Evolutionary conservation across 1,140 invertebrate species (phyloP), one percentile per base, ranked within the genome.

Genomic region (Apis laboriosa): DNA sequence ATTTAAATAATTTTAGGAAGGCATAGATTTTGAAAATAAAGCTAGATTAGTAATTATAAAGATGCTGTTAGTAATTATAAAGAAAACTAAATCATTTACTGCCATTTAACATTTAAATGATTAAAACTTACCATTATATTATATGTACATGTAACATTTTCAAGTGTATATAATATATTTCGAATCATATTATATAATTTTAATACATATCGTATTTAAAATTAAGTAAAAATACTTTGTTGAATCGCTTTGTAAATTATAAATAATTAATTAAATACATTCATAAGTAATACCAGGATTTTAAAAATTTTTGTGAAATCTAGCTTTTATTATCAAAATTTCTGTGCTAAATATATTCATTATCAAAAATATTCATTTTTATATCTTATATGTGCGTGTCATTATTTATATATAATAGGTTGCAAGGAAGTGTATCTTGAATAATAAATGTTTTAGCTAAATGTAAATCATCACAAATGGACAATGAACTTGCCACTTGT

Each of bases 21-120:
- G 86, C 87, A 88, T 86, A 80, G 86, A 88, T 85, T 85, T 64
- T 88, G 76, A 88, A 73, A 85, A 67, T 88, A 88, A 88, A 85
- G 85, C 84, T 85, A 88, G 83, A 88, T 88, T 68, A 49, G 58
- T 55, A 58, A 77, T 78, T 76, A 55, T 61, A 67, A 55, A 81
- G 55, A 84, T 34, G 53, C 34, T 53, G 53, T 61, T 63, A 49
- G 49, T 55, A 58, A 77, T 78, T 76, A 55, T 61, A 67, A 55
- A 81, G 55, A 84, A 66, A 55, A 76, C 63, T 79, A 58, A 87
- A 61, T 88, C 70, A 67, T 55, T 77, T 85, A 88, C 87, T 88
- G 87, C 86, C 87, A 88, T 77, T 83, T 87, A 64, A 83, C 53
- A 83, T 80, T 53, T 80, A 81, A 87, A 87, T 55, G 79, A 76